Conservation (phyloP, 2,113 vertebrate genomes). For the Thunnus thynnus region DNA sequence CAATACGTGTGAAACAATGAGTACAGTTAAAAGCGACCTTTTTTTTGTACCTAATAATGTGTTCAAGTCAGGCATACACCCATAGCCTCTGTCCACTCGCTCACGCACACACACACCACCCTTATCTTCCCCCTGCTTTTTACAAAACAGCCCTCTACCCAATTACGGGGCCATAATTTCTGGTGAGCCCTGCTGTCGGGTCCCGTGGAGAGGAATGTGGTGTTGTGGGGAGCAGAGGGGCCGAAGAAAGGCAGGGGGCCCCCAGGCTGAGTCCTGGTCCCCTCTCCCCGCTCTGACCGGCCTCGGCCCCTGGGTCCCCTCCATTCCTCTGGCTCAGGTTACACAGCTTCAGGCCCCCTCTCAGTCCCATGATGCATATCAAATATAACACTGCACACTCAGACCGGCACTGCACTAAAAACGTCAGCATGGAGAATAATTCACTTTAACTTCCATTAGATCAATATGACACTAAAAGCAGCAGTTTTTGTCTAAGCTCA, state of each 20-base stretch:
- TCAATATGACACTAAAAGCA: constrained; percentile 39
- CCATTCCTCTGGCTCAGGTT: constrained; percentile 77
- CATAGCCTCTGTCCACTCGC: constrained; percentile 41
- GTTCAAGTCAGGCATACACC: constrained; percentile 47
- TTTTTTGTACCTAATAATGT: constrained; percentile 21
- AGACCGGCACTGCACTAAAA: constrained; percentile 52
- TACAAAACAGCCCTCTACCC: constrained; percentile 36
- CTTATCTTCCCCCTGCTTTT: constrained; percentile 26
- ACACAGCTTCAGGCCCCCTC: constrained; percentile 70
- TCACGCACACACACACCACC: constrained; percentile 8
- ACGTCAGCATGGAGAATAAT: constrained; percentile 55
- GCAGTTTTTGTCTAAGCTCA: constrained; percentile 25
- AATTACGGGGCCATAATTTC: constrained; percentile 76
- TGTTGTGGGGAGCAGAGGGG: constrained; percentile 71
- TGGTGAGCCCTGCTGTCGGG: constrained; percentile 67
- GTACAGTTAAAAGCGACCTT: constrained; percentile 23
- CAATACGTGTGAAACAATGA: constrained; percentile 59
- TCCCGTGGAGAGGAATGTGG: constrained; percentile 75
- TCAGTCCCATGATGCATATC: constrained; percentile 76
- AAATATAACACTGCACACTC: constrained; percentile 66
- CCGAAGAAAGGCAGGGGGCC: constrained; percentile 59
- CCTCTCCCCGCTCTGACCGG: constrained; percentile 62
- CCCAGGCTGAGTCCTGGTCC: constrained; percentile 58
- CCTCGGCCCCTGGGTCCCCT: constrained; percentile 65
- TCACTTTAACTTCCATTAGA: constrained; percentile 52